phyloP scores from a whole-genome alignment of 2,797 vertebrate genomes.

The Bufotes viridis region DNA sequence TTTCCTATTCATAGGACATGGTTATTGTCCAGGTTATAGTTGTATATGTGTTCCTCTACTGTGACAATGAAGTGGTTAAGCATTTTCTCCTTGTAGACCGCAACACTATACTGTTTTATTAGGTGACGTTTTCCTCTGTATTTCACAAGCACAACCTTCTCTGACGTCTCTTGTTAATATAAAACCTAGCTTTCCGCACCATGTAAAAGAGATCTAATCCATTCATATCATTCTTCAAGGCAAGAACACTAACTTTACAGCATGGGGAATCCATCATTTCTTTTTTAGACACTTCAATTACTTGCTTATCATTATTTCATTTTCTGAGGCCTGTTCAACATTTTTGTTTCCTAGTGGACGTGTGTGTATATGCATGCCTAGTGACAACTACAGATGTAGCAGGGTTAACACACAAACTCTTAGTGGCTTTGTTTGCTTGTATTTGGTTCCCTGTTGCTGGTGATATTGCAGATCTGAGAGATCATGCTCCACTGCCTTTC shows the following conservation, averaged over 20 bases:
- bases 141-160: background rate
- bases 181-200: conserved; percentile 15
- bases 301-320: conserved; percentile 46
- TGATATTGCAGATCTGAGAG: conserved; percentile 27
- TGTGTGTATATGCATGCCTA: conserved; percentile 20
- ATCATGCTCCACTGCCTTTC: conserved; percentile 39
- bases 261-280: conserved; percentile 6
- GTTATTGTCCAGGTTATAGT: background rate
- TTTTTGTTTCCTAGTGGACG: conserved; percentile 37
- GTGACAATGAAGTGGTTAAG: background rate
- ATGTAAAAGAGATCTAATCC: conserved; percentile 1
- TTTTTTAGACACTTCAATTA: conserved; percentile 46
- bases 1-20: background rate
- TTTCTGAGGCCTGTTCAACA: conserved; percentile 18
- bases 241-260: conserved; percentile 31
- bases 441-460: conserved; percentile 19
- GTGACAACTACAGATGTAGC: no score
- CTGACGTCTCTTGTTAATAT: background rate
- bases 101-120: conserved; percentile 10
- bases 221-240: conserved; percentile 16
- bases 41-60: background rate
- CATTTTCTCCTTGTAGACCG: background rate
- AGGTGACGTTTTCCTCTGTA: background rate
- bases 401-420: no score
- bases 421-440: conserved; percentile 20